Percentiles rank a stretch among this genome's conserved stretches.
Conservation (phyloP, 2,113 vertebrate genomes). For the Hyla sarda region DNA sequence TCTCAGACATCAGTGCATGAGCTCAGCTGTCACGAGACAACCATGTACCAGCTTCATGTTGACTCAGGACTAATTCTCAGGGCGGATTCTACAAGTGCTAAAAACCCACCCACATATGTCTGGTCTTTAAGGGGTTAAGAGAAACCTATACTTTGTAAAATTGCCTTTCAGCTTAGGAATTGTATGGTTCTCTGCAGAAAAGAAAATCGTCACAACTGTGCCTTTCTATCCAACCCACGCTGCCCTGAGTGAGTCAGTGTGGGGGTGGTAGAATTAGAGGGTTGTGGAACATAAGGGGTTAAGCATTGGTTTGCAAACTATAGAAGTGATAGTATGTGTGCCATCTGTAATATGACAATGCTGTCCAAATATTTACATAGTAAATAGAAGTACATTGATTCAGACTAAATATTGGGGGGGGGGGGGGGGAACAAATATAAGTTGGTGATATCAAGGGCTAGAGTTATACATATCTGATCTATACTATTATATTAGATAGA, state of each 20-base stretch:
- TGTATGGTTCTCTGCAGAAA: neutral
- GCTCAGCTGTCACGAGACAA: too few species aligned
- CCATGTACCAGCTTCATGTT: too few species aligned
- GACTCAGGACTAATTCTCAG: too few species aligned
- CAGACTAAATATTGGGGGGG: neutral
- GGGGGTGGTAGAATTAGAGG: constrained; percentile 1
- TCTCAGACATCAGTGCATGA: too few species aligned
- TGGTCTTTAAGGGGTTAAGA: neutral
- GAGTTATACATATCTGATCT: too few species aligned
- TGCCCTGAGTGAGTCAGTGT: constrained; percentile 37
- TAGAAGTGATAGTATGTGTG: neutral
- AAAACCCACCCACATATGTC: too few species aligned
- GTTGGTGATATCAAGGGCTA: neutral
- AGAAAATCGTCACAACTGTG: neutral
- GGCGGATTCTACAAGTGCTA: too few species aligned
- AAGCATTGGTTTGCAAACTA: neutral
- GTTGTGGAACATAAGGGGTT: neutral
- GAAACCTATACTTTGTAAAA: neutral
- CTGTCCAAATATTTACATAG: neutral
- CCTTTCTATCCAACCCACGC: constrained; percentile 42
- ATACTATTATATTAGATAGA: too few species aligned
- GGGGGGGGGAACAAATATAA: too few species aligned
- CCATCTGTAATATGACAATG: neutral
- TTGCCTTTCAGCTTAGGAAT: neutral
- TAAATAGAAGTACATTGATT: neutral